A percentile compares a stretch with the other conserved stretches of the same genome.
Evolutionary conservation across 2,113 vertebrate genomes (phyloP).

Genomic region (Brachirus orientalis): DNA sequence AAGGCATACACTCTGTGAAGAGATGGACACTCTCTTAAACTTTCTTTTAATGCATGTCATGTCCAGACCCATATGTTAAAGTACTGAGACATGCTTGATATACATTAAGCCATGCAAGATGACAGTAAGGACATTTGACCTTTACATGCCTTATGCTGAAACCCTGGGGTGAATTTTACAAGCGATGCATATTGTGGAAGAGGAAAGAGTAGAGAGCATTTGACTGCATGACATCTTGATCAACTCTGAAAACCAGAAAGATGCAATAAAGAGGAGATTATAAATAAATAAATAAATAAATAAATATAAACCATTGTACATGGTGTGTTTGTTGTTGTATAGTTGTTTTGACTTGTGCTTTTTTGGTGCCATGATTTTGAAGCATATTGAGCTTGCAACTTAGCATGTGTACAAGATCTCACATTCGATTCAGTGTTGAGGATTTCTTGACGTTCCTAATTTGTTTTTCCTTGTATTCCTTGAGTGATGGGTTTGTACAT

Average conservation of each 20-base stretch:
- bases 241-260: conserved; percentile 7
- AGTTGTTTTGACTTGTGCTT: too few relatives aligned
- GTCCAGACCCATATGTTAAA: conserved; percentile 40
- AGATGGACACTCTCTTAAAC: conserved; percentile 12
- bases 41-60: conserved; percentile 29
- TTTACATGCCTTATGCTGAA: conserved; percentile 64
- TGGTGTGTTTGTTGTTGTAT: too few relatives aligned
- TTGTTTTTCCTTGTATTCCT: too few relatives aligned
- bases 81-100: conserved; percentile 56
- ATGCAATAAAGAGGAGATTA: neutral
- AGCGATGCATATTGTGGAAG: conserved; percentile 21
- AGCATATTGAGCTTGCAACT: conserved; percentile 33
- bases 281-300: too few relatives aligned
- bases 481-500: too few relatives aligned
- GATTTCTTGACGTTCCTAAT: too few relatives aligned
- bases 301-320: too few relatives aligned
- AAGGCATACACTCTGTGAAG: conserved; percentile 14
- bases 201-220: conserved; percentile 29
- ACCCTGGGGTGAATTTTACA: conserved; percentile 40
- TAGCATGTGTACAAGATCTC: neutral
- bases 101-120: conserved; percentile 72
- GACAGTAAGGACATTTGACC: conserved; percentile 70
- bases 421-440: too few relatives aligned
- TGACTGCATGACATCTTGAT: conserved; percentile 3
- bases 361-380: conserved; percentile 11